Evolutionary conservation across 2,797 vertebrate species (phyloP).

Genomic region (Sphenodon punctatus): DNA sequence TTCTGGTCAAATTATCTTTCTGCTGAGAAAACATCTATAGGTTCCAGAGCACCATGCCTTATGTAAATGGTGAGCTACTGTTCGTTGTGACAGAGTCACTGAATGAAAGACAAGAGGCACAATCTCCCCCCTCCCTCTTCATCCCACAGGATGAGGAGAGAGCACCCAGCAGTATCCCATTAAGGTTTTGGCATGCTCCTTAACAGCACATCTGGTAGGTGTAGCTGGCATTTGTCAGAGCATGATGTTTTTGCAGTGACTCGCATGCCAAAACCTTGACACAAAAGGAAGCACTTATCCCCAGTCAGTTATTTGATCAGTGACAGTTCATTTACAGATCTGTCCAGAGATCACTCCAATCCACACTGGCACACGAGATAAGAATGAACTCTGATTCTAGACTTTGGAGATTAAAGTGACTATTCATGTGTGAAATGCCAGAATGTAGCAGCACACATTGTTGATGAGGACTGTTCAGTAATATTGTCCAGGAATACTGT

Average conservation of each 20-base stretch:
- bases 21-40: not conserved
- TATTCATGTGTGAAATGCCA: not conserved
- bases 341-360: slow-evolving; percentile 10
- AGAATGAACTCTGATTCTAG: slow-evolving; percentile 1
- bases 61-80: not conserved
- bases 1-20: slow-evolving; percentile 3
- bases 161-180: not conserved
- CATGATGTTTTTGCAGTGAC: not conserved
- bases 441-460: not conserved
- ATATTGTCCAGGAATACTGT: fast-evolving
- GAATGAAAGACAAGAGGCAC: not conserved
- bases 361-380: not conserved
- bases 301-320: not conserved
- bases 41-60: not conserved
- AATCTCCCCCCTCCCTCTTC: not conserved
- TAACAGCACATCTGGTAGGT: not conserved
- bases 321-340: slow-evolving; percentile 17
- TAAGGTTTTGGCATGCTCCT: not conserved
- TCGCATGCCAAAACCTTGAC: not conserved
- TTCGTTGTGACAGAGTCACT: slow-evolving; percentile 15
- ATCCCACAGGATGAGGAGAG: not conserved
- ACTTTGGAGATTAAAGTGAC: slow-evolving; percentile 5
- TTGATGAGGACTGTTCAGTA: not conserved
- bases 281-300: slow-evolving; percentile 18
- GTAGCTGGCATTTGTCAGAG: not conserved